Percentiles rank a stretch among this genome's conserved stretches.
Conservation (phyloP, 2,797 vertebrate species). For the Ceryle rudis region DNA sequence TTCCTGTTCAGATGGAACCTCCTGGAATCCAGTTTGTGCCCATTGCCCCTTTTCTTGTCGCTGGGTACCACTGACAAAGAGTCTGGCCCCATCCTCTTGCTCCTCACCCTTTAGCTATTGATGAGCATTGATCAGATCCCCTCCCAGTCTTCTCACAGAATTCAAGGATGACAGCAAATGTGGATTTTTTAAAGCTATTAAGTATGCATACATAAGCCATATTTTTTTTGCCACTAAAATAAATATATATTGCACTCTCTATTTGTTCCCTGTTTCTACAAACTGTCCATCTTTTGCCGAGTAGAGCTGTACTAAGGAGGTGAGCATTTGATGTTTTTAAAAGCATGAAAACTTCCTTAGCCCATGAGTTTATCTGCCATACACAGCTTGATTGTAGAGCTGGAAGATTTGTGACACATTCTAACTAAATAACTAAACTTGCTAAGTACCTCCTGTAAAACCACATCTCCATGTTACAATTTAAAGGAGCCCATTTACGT, state of each 20-base stretch:
- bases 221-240: not conserved
- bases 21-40: too few relatives aligned
- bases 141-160: not conserved
- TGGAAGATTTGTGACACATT: not conserved
- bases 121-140: too few relatives aligned
- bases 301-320: not conserved
- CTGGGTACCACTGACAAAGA: too few relatives aligned
- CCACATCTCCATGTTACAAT: not conserved
- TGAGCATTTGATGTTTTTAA: not conserved
- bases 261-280: not conserved
- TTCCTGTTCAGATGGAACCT: too few relatives aligned
- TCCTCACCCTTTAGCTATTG: too few relatives aligned
- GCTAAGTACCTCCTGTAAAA: not conserved
- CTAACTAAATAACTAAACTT: too few relatives aligned
- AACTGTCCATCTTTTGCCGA: not conserved
- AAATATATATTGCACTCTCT: not conserved
- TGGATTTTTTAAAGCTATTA: not conserved
- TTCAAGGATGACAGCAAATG: not conserved
- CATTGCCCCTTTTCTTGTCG: too few relatives aligned
- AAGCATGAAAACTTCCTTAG: not conserved
- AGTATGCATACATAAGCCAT: not conserved
- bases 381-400: not conserved
- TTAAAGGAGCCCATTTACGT: not conserved
- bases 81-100: too few relatives aligned
- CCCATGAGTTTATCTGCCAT: not conserved